Evolutionary conservation across 2,113 vertebrate species (phyloP).

Genomic region (Marmota flaviventris): DNA sequence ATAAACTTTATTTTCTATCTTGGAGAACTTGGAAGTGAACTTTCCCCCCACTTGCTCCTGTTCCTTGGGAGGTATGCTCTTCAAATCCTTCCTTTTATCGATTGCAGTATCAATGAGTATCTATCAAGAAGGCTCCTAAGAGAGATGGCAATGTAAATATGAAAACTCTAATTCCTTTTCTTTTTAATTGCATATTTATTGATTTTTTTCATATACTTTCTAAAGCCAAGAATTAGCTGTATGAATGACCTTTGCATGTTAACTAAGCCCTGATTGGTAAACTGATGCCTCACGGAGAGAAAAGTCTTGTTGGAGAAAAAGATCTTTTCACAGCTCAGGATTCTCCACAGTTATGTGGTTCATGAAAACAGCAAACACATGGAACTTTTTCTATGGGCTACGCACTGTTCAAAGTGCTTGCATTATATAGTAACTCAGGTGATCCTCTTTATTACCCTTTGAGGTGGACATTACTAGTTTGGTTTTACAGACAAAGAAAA

Average conservation of each 20-base stretch:
- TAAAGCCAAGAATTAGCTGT: conserved; percentile 76
- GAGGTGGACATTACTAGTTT: not conserved
- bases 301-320: not conserved
- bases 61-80: conserved; percentile 33
- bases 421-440: not conserved
- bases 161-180: conserved; percentile 81
- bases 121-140: conserved; percentile 59
- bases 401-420: not conserved
- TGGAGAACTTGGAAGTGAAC: conserved; percentile 44
- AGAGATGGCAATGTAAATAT: conserved; percentile 57
- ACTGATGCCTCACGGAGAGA: not conserved
- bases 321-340: not conserved
- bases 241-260: conserved; percentile 75
- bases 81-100: conserved; percentile 57
- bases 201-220: conserved; percentile 65
- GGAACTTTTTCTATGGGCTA: not conserved
- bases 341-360: not conserved
- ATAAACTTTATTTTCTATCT: conserved; percentile 28
- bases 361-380: too few species aligned
- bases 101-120: conserved; percentile 25
- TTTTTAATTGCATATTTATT: conserved; percentile 80
- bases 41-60: not conserved
- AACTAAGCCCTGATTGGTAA: conserved; percentile 51
- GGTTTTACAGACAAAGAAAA: not conserved
- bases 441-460: not conserved